Conservation (phyloP, 1,140 invertebrate genomes). For the Drosophila lacteicornis region DNA sequence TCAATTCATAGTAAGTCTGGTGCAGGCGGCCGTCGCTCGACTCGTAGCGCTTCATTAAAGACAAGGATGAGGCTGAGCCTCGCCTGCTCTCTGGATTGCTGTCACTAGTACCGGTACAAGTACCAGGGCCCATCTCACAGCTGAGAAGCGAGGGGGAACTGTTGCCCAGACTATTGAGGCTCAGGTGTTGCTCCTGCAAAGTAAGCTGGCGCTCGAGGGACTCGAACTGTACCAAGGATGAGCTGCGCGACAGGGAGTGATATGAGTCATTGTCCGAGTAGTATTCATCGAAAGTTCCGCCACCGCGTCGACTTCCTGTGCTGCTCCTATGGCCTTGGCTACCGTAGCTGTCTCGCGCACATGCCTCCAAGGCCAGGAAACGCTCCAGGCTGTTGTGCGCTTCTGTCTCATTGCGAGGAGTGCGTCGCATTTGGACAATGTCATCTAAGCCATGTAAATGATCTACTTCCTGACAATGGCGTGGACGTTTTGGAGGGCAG, state of each 20-base stretch:
- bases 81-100: constrained; percentile 72
- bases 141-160: constrained; percentile 85
- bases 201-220: constrained; percentile 86
- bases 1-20: constrained; percentile 81
- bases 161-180: constrained; percentile 70
- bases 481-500: constrained; percentile 91
- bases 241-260: constrained; percentile 88
- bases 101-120: constrained; percentile 64
- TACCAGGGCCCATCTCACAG: constrained; percentile 71
- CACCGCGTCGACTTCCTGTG: constrained; percentile 61
- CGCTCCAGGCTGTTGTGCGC: constrained; percentile 68
- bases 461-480: constrained; percentile 85
- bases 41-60: constrained; percentile 76
- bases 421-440: constrained; percentile 63
- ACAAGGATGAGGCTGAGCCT: constrained; percentile 64
- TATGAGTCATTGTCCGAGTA: constrained; percentile 86
- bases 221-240: constrained; percentile 92
- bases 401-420: constrained; percentile 52
- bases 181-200: constrained; percentile 73
- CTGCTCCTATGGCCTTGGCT: constrained; percentile 66
- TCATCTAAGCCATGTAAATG: constrained; percentile 59
- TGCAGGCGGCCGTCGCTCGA: constrained; percentile 74
- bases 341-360: constrained; percentile 62
- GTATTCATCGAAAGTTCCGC: constrained; percentile 78
- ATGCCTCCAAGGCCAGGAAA: constrained; percentile 61